phyloP scores from a whole-genome alignment of 2,888 invertebrate species.

The Panorpa germanica region DNA sequence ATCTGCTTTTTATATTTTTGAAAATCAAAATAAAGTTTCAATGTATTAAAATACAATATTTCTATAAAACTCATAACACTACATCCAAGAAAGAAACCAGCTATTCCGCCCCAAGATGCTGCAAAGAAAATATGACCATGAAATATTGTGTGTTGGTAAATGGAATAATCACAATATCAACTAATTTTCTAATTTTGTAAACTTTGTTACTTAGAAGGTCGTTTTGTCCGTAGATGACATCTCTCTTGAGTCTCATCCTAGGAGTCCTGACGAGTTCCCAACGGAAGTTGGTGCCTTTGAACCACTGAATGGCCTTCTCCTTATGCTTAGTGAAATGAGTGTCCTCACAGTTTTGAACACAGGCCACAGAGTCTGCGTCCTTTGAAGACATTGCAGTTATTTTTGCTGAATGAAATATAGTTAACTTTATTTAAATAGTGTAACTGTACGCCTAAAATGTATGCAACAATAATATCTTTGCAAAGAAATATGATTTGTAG shows the following conservation, averaged over 20 bases:
- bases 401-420: too few species aligned
- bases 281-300: slow-evolving; percentile 16
- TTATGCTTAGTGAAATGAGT: slow-evolving; percentile 11
- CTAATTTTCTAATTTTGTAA: not conserved
- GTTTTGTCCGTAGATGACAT: slow-evolving; percentile 17
- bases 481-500: too few species aligned
- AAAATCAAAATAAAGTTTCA: too few species aligned
- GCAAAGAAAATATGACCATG: slow-evolving; percentile 4
- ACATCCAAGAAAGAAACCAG: slow-evolving; percentile 11
- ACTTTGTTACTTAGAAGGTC: slow-evolving; percentile 19
- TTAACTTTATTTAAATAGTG: too few species aligned
- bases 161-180: too few species aligned
- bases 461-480: too few species aligned
- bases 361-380: slow-evolving; percentile 9
- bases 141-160: too few species aligned
- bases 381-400: slow-evolving; percentile 7
- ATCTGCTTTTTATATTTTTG: too few species aligned
- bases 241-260: slow-evolving; percentile 17
- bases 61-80: slow-evolving; percentile 12
- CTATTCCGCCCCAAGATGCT: slow-evolving; percentile 11
- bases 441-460: too few species aligned
- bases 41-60: slow-evolving; percentile 10
- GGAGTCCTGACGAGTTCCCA: slow-evolving; percentile 17
- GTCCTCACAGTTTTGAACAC: slow-evolving; percentile 12
- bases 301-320: slow-evolving; percentile 14